Base-by-base conservation (phyloP, 2,113 vertebrate genomes). In the Menidia beryllina region DNA sequence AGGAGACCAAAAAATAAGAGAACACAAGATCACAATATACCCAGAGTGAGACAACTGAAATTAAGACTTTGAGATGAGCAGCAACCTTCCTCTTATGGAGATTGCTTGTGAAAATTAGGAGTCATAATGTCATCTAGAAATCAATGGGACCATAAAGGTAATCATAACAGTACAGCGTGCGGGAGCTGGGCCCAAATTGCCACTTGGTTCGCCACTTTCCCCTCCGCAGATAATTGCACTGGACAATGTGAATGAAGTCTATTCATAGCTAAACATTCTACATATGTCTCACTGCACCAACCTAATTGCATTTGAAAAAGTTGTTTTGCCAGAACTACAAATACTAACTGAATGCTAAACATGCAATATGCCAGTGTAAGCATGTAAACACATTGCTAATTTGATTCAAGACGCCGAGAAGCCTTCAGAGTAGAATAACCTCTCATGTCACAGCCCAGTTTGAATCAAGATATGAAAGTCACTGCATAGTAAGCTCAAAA, bases 231-330 rank as follows among this genome's bases (percentile, higher is more conserved):
- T 94, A 92, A 93, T 93, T 92, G 88, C 81, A 82, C 80, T 71
- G 86, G 92, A 93, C 92, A 93, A 89, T 83, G 87, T 86, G 91
- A 93, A 92, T 92, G 85, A 87, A 84, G 86, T 87, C 85, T 63
- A 72, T 90, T 93, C 86, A 87, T 80, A 78, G 84, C 38, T 83
- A 90, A 91, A 85, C 79, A 82, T 86, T 92, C 88, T 83, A 86
- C 91, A 85, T 88, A 91, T 77, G 88, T 84, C 79, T 88, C 81
- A 73, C 58, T 79, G 66, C 81, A 82, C 88, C 87, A 79, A 85
- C 77, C 86, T 91, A 92, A 94, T 92, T 91, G 82, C 81, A 86
- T 92, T 88, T 82, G 70, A 86, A 86, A 84, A 83, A 82, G 79
- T 88, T 90, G 87, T 88, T 79, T 61, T 85, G 85, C 85, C 85